These are phyloP conservation scores for Calliphora vicina DNA, from an alignment of 1,140 invertebrate genomes.

Conservation along the genomic window DNA sequence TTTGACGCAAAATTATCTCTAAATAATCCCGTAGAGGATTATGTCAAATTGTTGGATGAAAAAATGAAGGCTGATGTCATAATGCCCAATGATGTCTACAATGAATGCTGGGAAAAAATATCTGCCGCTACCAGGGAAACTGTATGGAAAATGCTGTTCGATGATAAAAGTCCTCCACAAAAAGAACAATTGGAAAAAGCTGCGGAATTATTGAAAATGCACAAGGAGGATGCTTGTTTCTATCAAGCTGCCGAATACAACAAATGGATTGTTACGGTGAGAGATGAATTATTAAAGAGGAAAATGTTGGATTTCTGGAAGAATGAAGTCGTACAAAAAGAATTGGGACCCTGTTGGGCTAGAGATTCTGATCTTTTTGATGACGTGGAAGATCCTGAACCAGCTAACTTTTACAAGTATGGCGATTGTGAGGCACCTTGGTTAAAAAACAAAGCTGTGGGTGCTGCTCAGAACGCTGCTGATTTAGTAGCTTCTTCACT, in stretches of 20 bases:
- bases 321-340: slow-evolving; percentile 47
- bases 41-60: slow-evolving; percentile 3
- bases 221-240: slow-evolving; percentile 52
- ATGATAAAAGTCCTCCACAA: slow-evolving; percentile 36
- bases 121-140: background rate
- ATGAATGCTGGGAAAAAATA: slow-evolving; percentile 27
- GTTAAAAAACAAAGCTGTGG: background rate
- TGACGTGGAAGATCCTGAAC: slow-evolving; percentile 45
- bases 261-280: slow-evolving; percentile 52
- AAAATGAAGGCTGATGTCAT: slow-evolving; percentile 18
- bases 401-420: slow-evolving; percentile 54
- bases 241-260: slow-evolving; percentile 51
- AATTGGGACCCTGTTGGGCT: slow-evolving; percentile 55
- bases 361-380: slow-evolving; percentile 56
- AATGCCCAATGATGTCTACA: background rate
- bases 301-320: slow-evolving; percentile 54
- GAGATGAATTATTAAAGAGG: slow-evolving; percentile 50
- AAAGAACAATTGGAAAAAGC: slow-evolving; percentile 41
- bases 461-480: background rate
- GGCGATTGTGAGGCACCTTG: slow-evolving; percentile 49
- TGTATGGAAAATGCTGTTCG: slow-evolving; percentile 34
- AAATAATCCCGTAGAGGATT: slow-evolving; percentile 8
- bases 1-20: slow-evolving; percentile 14
- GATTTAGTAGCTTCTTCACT: background rate
- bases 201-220: slow-evolving; percentile 45